Conservation (phyloP, 2,797 vertebrate genomes). For the Paedocypris micromegethes region DNA sequence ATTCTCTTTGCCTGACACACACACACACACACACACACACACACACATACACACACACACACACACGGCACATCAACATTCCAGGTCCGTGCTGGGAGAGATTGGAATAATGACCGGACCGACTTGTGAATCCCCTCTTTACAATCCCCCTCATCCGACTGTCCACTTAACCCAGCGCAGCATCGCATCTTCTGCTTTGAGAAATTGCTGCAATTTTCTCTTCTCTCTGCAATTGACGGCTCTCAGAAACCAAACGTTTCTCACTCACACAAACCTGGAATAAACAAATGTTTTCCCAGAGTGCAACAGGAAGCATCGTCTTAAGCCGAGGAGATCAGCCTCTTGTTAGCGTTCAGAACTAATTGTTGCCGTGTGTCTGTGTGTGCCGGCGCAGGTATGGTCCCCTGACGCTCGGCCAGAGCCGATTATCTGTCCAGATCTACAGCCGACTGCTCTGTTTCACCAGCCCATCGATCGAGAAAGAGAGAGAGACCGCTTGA, state of each 20-base stretch:
- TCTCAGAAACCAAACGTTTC: background rate
- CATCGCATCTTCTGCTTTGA: constrained; percentile 22
- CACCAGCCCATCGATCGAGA: constrained; percentile 72
- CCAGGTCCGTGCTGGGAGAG: constrained; percentile 4
- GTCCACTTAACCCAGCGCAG: constrained; percentile 29
- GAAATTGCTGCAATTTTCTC: constrained; percentile 30
- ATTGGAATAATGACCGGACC: constrained; percentile 30
- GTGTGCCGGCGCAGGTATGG: no score
- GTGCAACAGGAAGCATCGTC: no score
- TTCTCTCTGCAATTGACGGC: constrained; percentile 6
- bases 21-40: constrained; percentile 41
- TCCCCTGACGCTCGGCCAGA: constrained; percentile 55
- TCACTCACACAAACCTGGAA: background rate
- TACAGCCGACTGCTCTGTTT: constrained; percentile 77
- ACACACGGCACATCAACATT: constrained; percentile 36
- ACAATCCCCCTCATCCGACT: constrained; percentile 28
- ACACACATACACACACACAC: constrained; percentile 36
- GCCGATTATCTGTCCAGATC: constrained; percentile 83
- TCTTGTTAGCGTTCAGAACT: no score
- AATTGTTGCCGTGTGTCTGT: no score
- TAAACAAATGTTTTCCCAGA: no score
- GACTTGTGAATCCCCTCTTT: constrained; percentile 22
- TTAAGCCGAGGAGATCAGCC: no score
- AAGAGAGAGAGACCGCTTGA: constrained; percentile 71
- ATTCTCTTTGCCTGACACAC: no score